Evolutionary conservation across 2,113 vertebrate genomes (phyloP).

Genomic region (Cyanoderma ruficeps): DNA sequence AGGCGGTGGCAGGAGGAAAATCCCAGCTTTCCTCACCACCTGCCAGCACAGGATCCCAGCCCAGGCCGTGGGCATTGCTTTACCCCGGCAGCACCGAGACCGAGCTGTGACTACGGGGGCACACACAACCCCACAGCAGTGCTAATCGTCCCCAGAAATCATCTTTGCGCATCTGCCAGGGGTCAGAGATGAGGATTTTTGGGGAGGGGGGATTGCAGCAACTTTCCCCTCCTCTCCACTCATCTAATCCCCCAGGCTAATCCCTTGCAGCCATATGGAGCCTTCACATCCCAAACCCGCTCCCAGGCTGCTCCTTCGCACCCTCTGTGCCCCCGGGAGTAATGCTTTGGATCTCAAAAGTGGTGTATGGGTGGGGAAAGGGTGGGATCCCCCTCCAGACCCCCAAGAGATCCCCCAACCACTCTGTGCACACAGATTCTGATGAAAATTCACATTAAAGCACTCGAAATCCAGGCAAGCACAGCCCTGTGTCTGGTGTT

Average conservation of each 20-base stretch:
- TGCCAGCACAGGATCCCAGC: not conserved
- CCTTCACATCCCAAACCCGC: slow-evolving; percentile 30
- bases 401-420: rapidly evolving
- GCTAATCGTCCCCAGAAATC: not conserved
- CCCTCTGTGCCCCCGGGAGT: not conserved
- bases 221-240: slow-evolving; percentile 57
- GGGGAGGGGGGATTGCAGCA: not conserved
- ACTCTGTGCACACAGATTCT: rapidly evolving
- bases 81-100: rapidly evolving
- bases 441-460: not conserved
- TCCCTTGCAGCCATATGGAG: slow-evolving; percentile 70
- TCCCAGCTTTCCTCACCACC: not conserved
- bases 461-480: not conserved
- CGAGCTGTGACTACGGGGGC: rapidly evolving
- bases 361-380: not conserved
- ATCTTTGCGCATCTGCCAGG: not conserved
- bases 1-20: not conserved
- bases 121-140: not conserved
- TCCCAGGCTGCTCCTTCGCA: rapidly evolving
- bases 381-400: rapidly evolving
- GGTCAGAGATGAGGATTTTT: slow-evolving; percentile 26
- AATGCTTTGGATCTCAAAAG: not conserved
- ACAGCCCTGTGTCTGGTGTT: rapidly evolving
- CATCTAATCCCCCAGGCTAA: slow-evolving; percentile 62
- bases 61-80: rapidly evolving